Percentiles rank a stretch among this genome's conserved stretches.
phyloP scores from a whole-genome alignment of 2,797 vertebrate genomes.

The Sebastes baramenuke region DNA sequence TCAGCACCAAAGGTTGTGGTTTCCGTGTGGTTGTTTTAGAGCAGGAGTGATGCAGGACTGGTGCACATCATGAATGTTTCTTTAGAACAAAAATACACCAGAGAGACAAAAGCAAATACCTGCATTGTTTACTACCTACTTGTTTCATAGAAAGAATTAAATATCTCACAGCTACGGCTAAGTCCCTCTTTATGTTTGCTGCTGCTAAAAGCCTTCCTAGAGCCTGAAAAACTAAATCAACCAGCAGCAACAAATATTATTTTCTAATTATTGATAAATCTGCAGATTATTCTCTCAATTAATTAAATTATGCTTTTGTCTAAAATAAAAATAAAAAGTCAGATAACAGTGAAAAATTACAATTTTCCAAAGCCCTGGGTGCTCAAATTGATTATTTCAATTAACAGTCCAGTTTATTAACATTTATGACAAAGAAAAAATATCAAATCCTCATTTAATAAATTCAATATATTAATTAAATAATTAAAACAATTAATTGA shows the following conservation, averaged over 20 bases:
- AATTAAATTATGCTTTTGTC: neutral
- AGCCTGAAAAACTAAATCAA: too few relatives aligned
- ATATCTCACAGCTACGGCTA: neutral
- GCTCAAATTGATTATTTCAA: neutral
- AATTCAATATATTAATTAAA: neutral
- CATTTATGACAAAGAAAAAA: neutral
- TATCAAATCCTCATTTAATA: neutral
- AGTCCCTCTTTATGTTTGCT: neutral
- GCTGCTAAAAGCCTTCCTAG: neutral
- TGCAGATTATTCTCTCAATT: neutral
- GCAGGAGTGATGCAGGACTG: neutral
- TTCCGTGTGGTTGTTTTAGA: neutral
- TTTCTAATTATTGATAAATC: neutral
- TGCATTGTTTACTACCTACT: neutral
- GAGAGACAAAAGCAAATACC: neutral
- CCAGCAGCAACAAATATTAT: fast-evolving
- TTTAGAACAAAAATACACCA: neutral
- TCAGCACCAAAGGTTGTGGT: neutral
- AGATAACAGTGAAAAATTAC: neutral
- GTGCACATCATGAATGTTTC: neutral
- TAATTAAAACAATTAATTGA: neutral
- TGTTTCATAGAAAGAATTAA: neutral
- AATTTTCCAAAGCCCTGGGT: neutral
- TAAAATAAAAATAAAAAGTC: neutral
- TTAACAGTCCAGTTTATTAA: neutral